Conservation (phyloP, 2,888 invertebrate genomes). For the Amphipyra berbera region DNA sequence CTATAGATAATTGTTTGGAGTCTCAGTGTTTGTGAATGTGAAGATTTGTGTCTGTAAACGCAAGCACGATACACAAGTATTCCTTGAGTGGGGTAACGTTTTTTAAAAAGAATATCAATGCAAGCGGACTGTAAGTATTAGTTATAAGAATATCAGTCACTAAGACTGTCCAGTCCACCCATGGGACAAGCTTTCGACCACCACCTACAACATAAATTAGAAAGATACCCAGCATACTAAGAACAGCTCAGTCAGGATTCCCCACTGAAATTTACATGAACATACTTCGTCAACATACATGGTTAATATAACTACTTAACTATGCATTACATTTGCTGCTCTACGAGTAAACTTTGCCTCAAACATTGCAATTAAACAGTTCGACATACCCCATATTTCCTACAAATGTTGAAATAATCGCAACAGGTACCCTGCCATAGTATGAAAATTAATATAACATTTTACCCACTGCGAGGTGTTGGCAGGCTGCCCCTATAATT, state of each 20-base stretch:
- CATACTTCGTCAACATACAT: conserved; percentile 1
- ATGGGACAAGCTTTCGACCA: background rate
- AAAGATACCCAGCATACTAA: background rate
- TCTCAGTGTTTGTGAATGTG: too few relatives aligned
- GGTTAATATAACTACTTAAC: conserved; percentile 10
- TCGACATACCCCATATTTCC: conserved; percentile 22
- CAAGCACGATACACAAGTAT: too few relatives aligned
- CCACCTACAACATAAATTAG: conserved; percentile 9
- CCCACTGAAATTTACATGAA: conserved; percentile 7
- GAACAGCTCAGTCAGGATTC: background rate
- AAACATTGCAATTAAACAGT: conserved; percentile 39
- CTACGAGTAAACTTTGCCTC: conserved; percentile 9
- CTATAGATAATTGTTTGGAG: too few relatives aligned
- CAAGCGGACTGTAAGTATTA: background rate
- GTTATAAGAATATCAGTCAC: conserved; percentile 1
- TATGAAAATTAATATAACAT: conserved; percentile 62
- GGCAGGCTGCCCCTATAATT: conserved; percentile 55
- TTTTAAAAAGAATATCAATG: background rate
- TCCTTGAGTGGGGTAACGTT: too few relatives aligned
- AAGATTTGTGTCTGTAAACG: too few relatives aligned
- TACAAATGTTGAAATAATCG: conserved; percentile 48
- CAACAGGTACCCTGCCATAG: conserved; percentile 61
- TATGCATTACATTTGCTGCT: conserved; percentile 15
- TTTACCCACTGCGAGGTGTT: conserved; percentile 54
- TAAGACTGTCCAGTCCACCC: conserved; percentile 17